phyloP scores from a whole-genome alignment of 92 coral and sea anemone genomes.

The Epizoanthus illoricatus region DNA sequence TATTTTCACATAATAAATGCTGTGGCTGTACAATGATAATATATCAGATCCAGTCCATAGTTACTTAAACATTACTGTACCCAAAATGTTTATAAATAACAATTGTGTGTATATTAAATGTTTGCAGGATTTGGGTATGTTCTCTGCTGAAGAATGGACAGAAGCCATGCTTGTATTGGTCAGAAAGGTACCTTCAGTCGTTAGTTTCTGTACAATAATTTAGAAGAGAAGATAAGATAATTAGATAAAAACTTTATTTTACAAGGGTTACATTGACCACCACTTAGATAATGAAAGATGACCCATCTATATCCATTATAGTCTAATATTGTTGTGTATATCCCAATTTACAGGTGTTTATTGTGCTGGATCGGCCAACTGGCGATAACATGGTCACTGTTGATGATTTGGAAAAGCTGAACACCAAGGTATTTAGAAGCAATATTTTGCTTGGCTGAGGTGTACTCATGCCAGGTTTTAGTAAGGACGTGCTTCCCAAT shows the following conservation, averaged over 20 bases:
- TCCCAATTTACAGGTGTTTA: background rate
- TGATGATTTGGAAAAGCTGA: constrained; percentile 4
- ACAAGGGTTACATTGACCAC: too few relatives aligned
- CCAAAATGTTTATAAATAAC: too few relatives aligned
- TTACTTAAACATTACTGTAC: too few relatives aligned
- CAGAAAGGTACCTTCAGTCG: constrained; percentile 1
- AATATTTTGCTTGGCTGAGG: too few relatives aligned
- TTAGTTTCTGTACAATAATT: background rate
- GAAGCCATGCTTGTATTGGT: constrained; percentile 3
- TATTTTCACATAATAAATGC: too few relatives aligned
- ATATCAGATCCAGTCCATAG: too few relatives aligned
- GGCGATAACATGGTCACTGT: background rate
- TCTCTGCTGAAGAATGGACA: constrained; percentile 32
- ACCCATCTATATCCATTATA: background rate
- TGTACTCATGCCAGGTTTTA: too few relatives aligned
- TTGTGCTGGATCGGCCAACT: background rate
- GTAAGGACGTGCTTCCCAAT: too few relatives aligned
- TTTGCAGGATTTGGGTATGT: constrained; percentile 15
- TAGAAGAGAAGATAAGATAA: background rate
- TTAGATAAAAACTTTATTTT: background rate
- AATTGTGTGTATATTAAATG: too few relatives aligned
- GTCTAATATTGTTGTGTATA: background rate
- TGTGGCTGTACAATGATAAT: too few relatives aligned
- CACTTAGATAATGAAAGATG: too few relatives aligned
- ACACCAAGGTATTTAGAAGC: background rate